phyloP scores from a whole-genome alignment of 2,113 vertebrate genomes.

The Phyllostomus discolor region DNA sequence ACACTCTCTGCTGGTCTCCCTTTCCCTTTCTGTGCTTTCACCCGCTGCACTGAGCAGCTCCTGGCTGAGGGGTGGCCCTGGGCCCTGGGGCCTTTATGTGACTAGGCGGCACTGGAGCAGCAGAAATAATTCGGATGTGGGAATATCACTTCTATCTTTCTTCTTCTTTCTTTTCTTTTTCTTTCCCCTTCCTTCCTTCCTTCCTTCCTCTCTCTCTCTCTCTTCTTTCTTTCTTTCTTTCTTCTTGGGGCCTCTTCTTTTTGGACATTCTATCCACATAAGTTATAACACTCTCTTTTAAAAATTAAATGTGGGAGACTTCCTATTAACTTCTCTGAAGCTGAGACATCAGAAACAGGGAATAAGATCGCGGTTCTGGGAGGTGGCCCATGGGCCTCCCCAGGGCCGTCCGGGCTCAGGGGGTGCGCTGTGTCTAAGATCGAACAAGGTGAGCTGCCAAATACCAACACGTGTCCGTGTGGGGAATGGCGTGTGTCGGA shows the following conservation, averaged over 20 bases:
- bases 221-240: neutral
- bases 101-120: neutral
- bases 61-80: neutral
- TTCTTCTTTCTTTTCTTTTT: no score
- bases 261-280: neutral
- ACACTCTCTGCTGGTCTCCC: neutral
- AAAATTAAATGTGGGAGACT: neutral
- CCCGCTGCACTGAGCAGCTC: fast-evolving
- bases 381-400: neutral
- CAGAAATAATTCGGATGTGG: neutral
- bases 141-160: neutral
- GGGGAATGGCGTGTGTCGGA: neutral
- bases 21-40: neutral
- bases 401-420: neutral
- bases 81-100: fast-evolving
- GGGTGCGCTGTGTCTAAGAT: neutral
- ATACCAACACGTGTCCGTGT: neutral
- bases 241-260: neutral
- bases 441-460: neutral
- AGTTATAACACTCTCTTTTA: neutral
- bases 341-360: neutral
- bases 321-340: neutral
- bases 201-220: neutral
- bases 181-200: neutral
- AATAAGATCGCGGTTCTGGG: neutral